Evolutionary conservation across 2,797 vertebrate genomes (phyloP), one percentile per base, ranked within the genome.

Genomic region (Varecia variegata): DNA sequence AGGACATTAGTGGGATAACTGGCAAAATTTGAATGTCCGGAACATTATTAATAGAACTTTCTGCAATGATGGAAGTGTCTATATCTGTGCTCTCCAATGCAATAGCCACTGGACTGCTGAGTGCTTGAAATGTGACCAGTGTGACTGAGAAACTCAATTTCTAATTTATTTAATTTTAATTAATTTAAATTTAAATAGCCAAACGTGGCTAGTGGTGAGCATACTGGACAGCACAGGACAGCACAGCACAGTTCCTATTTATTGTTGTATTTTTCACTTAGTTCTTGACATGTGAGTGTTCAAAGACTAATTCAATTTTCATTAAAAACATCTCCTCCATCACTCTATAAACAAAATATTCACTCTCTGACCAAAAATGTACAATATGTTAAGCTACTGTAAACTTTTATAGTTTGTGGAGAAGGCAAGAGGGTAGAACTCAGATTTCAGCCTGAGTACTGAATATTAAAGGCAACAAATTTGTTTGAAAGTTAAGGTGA

Each of bases 101-200:
- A 74, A 77, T 8, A 82, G 67, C 17, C 67, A 30, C 40, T 87
- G 3, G 5, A 30, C 35, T 47, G 54, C 40, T 32, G n/a, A 30
- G 20, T 47, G 15, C 11, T 86, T 56, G 62, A 92, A 87, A 82
- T 47, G 15, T 8, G 23, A 94, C 17, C 40, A 89, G 11, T 15
- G 25, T 79, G 52, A 77, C n/a, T 17, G 8, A 88, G 65, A 68
- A 84, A 80, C 3, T 68, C 25, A 87, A 88, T 95, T 90, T 96
- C 47, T 90, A 82, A 91, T 60, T 35, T 38, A 86, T n/a, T 77
- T 68, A 56, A 79, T 68, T 77, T 81, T 35, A 43, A 54, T 80
- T 86, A 89, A 52, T 65, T 87, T 58, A 67, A 81, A 88, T 89
- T 94, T 83, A 76, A 86, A 80, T 83, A 87, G 47, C 38, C 77